Base-by-base conservation (phyloP, 2,113 vertebrate genomes). In the Craseonycteris thonglongyai region DNA sequence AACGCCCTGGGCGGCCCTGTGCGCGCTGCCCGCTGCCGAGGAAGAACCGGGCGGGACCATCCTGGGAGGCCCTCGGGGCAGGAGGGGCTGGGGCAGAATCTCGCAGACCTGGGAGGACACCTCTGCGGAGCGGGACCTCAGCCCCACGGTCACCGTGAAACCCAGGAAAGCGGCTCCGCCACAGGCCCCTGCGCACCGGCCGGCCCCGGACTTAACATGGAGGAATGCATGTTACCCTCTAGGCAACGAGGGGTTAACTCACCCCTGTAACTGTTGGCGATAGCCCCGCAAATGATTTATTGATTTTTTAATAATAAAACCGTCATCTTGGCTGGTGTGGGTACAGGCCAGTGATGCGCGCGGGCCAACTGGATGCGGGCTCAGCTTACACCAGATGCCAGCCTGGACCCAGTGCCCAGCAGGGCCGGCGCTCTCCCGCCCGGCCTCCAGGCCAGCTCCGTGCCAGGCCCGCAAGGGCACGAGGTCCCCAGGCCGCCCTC, bases 231-330 rank as follows among this genome's bases (percentile, higher is more conserved):
- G 0, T 6, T 40, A 1, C 72, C 19, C 26, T 76, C 13, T 2
- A 0, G 0, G 90, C 28, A 24, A 74, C 12, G 21, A 42, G 42
- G 54, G 59, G 80, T 88, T 94, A 71, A 94, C 0, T 26, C 58
- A 7, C n/a, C 8, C 35, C 0, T 2, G 0, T 2, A 5, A 14
- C 3, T 8, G 71, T 85, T 84, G 84, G 75, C 15, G 5, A 45
- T n/a, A 66, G 96, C 28, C 35, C 35, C 15, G 6, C 47, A 24
- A 14, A 79, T 49, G 81, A 92, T 95, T 75, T 88, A 93, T n/a
- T 65, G 45, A 56, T 72, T 94, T 94, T 58, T 90, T 61, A 4
- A 19, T 38, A 92, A 56, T 91, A 93, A 93, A 93, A 96, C 84
- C 90, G 85, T 80, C 65, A 5, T 45, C 11, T 35, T 81, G 69